Evolutionary conservation across 2,888 invertebrate species (phyloP).

Genomic region (Chaetogeoica ovagalla): DNA sequence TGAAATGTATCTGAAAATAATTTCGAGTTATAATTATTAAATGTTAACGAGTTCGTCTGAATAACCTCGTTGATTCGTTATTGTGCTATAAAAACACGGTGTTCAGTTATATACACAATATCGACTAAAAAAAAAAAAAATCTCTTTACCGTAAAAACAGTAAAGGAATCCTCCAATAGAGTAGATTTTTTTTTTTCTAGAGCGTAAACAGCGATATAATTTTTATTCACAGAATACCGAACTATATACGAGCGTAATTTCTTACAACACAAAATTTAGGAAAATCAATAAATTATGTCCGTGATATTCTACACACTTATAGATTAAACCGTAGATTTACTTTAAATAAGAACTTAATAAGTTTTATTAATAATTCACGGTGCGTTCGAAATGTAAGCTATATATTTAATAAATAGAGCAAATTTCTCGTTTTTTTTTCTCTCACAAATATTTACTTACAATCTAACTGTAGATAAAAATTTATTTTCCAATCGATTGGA

Average conservation of each 20-base stretch:
- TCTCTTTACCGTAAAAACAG: slow-evolving; percentile 6
- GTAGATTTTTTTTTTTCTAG: slow-evolving; percentile 25
- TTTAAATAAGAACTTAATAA: no score
- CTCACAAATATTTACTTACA: no score
- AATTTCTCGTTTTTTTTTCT: no score
- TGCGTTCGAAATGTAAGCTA: no score
- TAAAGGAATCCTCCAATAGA: not conserved
- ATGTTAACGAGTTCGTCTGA: slow-evolving; percentile 3
- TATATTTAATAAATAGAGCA: no score
- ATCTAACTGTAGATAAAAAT: no score
- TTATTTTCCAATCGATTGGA: no score
- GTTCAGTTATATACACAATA: not conserved
- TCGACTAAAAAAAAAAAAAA: not conserved
- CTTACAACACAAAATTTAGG: no score
- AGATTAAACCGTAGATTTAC: no score
- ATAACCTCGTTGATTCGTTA: slow-evolving; percentile 26
- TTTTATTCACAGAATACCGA: not conserved
- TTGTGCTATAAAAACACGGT: not conserved
- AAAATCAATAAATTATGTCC: not conserved
- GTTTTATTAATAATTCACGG: no score
- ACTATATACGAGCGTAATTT: not conserved
- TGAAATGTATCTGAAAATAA: slow-evolving; percentile 2
- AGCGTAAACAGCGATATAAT: slow-evolving; percentile 34
- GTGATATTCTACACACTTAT: no score
- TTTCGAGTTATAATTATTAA: slow-evolving; percentile 15